Evolutionary conservation across 2,113 vertebrate species (phyloP).

Genomic region (Hiodon tergisus): DNA sequence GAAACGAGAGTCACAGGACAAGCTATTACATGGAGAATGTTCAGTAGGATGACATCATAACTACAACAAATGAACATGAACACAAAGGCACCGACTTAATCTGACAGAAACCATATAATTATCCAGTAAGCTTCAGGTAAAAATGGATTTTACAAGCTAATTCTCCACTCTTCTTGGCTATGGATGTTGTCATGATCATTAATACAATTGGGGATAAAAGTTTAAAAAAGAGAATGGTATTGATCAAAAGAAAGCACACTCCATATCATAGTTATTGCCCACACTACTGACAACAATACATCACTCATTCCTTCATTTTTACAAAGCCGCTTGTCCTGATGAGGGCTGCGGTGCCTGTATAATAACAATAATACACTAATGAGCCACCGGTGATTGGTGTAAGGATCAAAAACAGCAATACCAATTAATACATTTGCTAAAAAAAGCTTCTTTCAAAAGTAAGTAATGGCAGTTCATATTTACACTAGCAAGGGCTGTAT

Average conservation of each 20-base stretch:
- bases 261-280: neutral
- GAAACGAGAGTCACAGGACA: neutral
- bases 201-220: neutral
- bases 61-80: neutral
- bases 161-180: neutral
- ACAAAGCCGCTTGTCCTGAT: no score
- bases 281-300: slow-evolving; percentile 26
- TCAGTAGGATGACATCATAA: slow-evolving; percentile 5
- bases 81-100: neutral
- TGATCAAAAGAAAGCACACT: neutral
- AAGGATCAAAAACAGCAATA: slow-evolving; percentile 48
- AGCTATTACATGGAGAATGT: neutral
- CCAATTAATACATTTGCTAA: slow-evolving; percentile 42
- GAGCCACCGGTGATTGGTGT: slow-evolving; percentile 43
- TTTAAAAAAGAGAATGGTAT: neutral
- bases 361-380: slow-evolving; percentile 44
- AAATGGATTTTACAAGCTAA: neutral
- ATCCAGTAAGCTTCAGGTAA: slow-evolving; percentile 2
- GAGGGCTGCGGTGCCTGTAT: neutral
- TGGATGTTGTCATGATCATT: slow-evolving; percentile 4
- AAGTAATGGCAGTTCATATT: slow-evolving; percentile 48
- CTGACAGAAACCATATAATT: neutral
- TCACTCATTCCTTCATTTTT: no score
- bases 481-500: slow-evolving; percentile 55
- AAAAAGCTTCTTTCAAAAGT: slow-evolving; percentile 39